A percentile compares a stretch with the other conserved stretches of the same genome.
phyloP scores from a whole-genome alignment of 2,113 vertebrate genomes.

The Odocoileus virginianus region DNA sequence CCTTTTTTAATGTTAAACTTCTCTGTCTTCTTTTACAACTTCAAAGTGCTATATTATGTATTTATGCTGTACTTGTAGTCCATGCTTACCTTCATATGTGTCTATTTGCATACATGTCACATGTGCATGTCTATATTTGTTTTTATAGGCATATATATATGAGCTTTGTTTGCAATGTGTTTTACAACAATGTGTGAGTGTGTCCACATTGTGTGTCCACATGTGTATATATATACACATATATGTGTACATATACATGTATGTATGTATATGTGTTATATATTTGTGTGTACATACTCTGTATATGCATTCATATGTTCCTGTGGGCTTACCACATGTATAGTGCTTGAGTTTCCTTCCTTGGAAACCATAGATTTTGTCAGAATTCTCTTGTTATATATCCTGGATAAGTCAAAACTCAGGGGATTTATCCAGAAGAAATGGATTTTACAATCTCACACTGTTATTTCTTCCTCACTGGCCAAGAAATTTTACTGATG shows the following conservation, averaged over 20 bases:
- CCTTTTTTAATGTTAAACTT: background rate
- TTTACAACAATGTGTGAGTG: background rate
- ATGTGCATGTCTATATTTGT: background rate
- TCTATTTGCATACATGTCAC: background rate
- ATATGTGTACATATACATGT: accelerated
- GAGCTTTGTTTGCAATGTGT: background rate
- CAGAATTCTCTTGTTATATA: background rate
- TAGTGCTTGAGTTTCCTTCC: slow-evolving; percentile 20
- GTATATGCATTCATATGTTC: background rate
- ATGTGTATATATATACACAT: background rate
- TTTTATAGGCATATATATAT: background rate
- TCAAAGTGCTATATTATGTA: background rate
- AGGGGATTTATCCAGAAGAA: slow-evolving; percentile 26
- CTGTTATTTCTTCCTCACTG: slow-evolving; percentile 30
- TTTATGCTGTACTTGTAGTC: background rate
- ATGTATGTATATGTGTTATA: background rate
- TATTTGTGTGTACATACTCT: background rate
- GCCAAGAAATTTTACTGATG: background rate
- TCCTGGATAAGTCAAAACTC: background rate
- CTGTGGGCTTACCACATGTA: background rate
- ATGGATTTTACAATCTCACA: slow-evolving; percentile 15
- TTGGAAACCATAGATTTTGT: background rate
- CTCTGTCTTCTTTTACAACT: background rate
- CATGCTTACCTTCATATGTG: background rate
- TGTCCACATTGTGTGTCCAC: background rate